Evolutionary conservation across 1,140 invertebrate species (phyloP).

Genomic region (Phocides pigmalion): DNA sequence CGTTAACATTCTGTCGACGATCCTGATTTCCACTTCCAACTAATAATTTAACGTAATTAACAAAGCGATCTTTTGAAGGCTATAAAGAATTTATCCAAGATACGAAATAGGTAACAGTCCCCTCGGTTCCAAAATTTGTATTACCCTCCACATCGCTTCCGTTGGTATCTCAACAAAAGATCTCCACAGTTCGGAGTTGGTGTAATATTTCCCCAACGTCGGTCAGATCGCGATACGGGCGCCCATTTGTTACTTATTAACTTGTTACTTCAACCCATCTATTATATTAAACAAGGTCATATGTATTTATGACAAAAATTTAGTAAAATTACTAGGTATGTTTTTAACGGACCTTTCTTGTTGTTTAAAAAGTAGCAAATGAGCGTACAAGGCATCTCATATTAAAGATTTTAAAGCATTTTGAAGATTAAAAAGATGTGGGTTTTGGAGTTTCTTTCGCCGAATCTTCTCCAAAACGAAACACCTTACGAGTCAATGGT

Average conservation of each 20-base stretch:
- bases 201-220: conserved; percentile 42
- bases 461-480: too few species aligned
- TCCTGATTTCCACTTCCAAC: neutral
- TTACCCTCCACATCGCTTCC: conserved; percentile 33
- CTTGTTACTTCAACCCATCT: conserved; percentile 35
- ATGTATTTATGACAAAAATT: neutral
- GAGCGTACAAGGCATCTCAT: too few species aligned
- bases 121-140: neutral
- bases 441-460: too few species aligned
- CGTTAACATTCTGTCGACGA: too few species aligned
- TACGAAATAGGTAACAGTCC: neutral
- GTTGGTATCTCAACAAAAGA: conserved; percentile 48
- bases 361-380: too few species aligned
- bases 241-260: conserved; percentile 49
- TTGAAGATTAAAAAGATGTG: too few species aligned
- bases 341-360: too few species aligned
- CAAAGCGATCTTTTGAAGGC: neutral
- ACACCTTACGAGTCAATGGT: too few species aligned
- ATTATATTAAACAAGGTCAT: neutral
- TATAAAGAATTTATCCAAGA: neutral
- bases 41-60: neutral
- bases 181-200: conserved; percentile 47
- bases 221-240: conserved; percentile 47
- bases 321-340: too few species aligned
- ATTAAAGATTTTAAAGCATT: too few species aligned